Evolutionary conservation across 2,797 vertebrate genomes (phyloP).

Genomic region (Apogon hyalosoma): DNA sequence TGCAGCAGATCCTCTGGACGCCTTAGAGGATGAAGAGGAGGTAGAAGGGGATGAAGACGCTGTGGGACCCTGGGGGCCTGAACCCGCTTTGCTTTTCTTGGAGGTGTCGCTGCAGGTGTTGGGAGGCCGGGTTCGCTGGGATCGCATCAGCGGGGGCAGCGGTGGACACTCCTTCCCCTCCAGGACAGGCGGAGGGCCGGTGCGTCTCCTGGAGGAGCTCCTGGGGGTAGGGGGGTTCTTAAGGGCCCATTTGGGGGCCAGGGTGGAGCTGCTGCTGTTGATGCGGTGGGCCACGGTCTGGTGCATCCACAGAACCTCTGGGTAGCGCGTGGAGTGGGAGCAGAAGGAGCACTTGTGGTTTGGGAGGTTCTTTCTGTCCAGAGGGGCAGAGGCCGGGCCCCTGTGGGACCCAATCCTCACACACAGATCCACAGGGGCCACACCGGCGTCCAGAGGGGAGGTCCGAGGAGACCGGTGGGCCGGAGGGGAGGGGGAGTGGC

Average conservation of each 20-base stretch:
- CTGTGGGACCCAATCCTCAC: slow-evolving; percentile 71
- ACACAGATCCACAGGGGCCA: slow-evolving; percentile 78
- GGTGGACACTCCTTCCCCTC: slow-evolving; percentile 93
- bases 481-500: slow-evolving; percentile 48
- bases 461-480: slow-evolving; percentile 56
- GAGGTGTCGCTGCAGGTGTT: slow-evolving; percentile 51
- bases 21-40: slow-evolving; percentile 54
- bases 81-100: slow-evolving; percentile 64
- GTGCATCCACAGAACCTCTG: slow-evolving; percentile 97
- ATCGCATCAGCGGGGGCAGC: slow-evolving; percentile 80
- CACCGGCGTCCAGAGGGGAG: slow-evolving; percentile 31
- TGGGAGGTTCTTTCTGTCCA: slow-evolving; percentile 83
- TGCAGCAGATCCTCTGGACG: slow-evolving; percentile 52
- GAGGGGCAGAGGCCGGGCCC: slow-evolving; percentile 61
- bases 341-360: slow-evolving; percentile 93
- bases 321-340: slow-evolving; percentile 91
- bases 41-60: slow-evolving; percentile 63
- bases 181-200: slow-evolving; percentile 91
- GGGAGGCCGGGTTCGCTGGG: slow-evolving; percentile 88
- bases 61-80: slow-evolving; percentile 27
- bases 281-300: slow-evolving; percentile 93
- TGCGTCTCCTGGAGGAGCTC: slow-evolving; percentile 87
- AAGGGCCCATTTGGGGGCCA: slow-evolving; percentile 90
- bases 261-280: slow-evolving; percentile 88
- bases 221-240: slow-evolving; percentile 83